Percentiles rank a stretch among this genome's conserved stretches.
Evolutionary conservation across 2,113 vertebrate genomes (phyloP).

Genomic region (Neofelis nebulosa): DNA sequence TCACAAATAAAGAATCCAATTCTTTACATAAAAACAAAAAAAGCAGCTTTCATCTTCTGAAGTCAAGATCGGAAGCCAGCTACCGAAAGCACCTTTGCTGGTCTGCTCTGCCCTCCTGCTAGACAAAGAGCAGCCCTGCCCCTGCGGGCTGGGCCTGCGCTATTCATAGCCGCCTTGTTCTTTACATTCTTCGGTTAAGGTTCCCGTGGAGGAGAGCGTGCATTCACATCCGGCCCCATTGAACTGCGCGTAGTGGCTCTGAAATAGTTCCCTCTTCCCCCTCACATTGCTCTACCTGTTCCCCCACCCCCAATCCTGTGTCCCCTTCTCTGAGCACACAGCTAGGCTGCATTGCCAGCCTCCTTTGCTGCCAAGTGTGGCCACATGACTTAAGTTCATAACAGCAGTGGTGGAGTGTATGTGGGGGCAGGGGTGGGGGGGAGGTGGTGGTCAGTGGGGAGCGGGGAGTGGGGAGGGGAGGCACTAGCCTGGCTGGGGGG

Average conservation of each 20-base stretch:
- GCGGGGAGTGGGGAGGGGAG: background rate
- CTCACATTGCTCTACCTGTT: background rate
- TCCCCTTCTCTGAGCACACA: background rate
- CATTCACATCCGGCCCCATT: background rate
- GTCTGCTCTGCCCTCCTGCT: background rate
- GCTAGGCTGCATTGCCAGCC: background rate
- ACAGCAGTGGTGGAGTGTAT: background rate
- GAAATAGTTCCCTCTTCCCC: background rate
- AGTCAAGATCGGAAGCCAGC: background rate
- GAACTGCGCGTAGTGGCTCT: background rate
- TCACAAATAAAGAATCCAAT: slow-evolving; percentile 84
- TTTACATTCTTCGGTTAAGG: background rate
- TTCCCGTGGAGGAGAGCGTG: background rate
- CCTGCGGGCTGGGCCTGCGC: background rate
- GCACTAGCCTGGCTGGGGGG: background rate
- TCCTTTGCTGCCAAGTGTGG: background rate
- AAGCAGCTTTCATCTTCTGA: background rate
- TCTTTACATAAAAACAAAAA: slow-evolving; percentile 57
- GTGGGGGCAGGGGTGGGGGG: background rate
- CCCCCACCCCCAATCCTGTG: background rate
- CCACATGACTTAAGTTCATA: background rate
- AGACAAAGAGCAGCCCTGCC: background rate
- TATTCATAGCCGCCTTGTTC: background rate
- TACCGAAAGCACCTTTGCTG: background rate
- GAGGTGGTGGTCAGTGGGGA: too few relatives aligned